Conservation (phyloP, 2,797 vertebrate species). For the Bradypus variegatus region DNA sequence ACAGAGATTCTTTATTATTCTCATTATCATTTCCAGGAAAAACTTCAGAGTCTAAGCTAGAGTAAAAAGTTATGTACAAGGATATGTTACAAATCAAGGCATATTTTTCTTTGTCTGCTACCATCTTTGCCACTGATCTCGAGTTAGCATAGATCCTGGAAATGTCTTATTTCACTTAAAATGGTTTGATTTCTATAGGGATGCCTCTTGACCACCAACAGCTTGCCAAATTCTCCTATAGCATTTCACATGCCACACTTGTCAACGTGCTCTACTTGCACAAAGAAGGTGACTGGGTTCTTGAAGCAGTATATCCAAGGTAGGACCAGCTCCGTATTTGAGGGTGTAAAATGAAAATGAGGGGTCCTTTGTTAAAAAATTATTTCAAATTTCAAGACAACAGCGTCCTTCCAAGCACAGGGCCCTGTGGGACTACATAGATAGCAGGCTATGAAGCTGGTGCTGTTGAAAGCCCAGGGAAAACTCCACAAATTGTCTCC, state of each 20-base stretch:
- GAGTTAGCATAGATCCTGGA: background rate
- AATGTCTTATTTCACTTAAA: constrained; percentile 13
- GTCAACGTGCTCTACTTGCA: background rate
- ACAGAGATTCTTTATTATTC: background rate
- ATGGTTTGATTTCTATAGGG: background rate
- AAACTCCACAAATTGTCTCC: background rate
- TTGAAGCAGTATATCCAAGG: background rate
- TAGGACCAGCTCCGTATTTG: background rate
- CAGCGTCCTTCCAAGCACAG: background rate
- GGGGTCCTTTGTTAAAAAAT: background rate
- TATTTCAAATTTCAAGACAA: background rate
- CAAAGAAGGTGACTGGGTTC: background rate
- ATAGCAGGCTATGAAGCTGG: background rate
- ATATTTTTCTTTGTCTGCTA: background rate
- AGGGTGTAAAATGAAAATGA: constrained; percentile 6
- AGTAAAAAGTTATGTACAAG: background rate
- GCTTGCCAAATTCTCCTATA: background rate
- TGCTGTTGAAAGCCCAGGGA: background rate
- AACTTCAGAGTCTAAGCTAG: background rate
- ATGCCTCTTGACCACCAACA: background rate
- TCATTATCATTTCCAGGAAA: constrained; percentile 17
- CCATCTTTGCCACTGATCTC: background rate
- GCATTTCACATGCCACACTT: background rate
- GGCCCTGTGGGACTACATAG: background rate
- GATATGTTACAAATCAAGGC: constrained; percentile 12